Conservation (phyloP, 37 sponge, comb jelly and placozoan species). For the Halisarca cf. caerulea region DNA sequence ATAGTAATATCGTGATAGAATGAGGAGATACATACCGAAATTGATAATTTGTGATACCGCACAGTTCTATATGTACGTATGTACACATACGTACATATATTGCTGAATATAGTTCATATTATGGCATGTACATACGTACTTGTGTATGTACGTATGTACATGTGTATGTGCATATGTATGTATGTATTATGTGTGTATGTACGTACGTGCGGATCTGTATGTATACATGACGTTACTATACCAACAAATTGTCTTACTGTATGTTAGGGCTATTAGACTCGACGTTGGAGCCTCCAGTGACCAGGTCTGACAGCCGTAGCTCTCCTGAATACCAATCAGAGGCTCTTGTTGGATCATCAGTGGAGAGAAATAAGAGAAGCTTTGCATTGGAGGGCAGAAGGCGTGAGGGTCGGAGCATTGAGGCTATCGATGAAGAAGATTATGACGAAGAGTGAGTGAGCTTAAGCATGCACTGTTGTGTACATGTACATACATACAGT, state of each 20-base stretch:
- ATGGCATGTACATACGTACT: too few relatives aligned
- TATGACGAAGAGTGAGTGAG: conserved; percentile 11
- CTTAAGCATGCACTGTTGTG: background rate
- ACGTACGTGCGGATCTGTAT: too few relatives aligned
- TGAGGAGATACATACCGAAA: too few relatives aligned
- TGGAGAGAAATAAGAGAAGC: conserved; percentile 7
- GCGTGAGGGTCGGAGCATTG: background rate
- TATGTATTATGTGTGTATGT: too few relatives aligned
- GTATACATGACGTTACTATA: too few relatives aligned
- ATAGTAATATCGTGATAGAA: too few relatives aligned
- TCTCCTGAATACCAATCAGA: background rate
- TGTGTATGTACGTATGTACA: too few relatives aligned
- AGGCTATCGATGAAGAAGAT: background rate
- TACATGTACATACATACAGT: conserved; percentile 10
- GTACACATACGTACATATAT: background rate
- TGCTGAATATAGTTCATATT: too few relatives aligned
- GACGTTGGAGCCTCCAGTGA: background rate
- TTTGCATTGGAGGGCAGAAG: background rate
- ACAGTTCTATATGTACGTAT: background rate
- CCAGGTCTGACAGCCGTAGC: background rate
- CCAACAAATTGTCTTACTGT: too few relatives aligned
- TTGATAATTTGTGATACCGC: too few relatives aligned
- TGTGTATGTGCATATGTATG: too few relatives aligned
- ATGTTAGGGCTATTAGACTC: background rate
- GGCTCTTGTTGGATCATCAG: background rate